Evolutionary conservation across 2,113 vertebrate genomes (phyloP).

Genomic region (Phocoena sinus): DNA sequence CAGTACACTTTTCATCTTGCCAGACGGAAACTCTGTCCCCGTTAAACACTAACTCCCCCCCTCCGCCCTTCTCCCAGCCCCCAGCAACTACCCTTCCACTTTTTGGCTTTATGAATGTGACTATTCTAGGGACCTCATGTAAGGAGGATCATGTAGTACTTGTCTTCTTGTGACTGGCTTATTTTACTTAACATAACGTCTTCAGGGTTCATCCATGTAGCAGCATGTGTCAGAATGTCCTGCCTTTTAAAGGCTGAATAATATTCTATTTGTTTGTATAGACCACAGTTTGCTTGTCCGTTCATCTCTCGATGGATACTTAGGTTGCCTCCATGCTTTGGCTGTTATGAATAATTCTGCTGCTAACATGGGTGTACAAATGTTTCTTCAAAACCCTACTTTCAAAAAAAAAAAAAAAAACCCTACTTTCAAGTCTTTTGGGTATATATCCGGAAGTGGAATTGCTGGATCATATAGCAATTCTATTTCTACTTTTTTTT

Average conservation of each 20-base stretch:
- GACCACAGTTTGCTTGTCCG: background rate
- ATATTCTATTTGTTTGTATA: background rate
- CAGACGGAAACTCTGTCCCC: background rate
- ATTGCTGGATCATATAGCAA: background rate
- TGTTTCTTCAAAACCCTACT: background rate
- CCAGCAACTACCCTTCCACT: background rate
- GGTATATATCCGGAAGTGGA: background rate
- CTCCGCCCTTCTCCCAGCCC: background rate
- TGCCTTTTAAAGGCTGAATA: background rate
- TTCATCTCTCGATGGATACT: background rate
- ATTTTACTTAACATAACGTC: background rate
- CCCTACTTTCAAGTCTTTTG: background rate
- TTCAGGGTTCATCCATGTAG: background rate
- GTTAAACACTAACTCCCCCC: accelerated
- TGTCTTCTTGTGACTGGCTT: background rate
- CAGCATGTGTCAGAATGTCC: background rate
- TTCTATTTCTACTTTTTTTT: background rate
- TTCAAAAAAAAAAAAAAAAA: background rate
- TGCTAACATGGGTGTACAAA: background rate
- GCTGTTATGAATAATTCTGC: background rate
- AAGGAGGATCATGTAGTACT: too few species aligned
- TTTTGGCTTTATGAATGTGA: background rate
- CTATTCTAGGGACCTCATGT: background rate
- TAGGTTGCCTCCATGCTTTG: background rate
- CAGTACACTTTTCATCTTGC: background rate